Percentiles rank a stretch among this genome's conserved stretches.
Conservation (phyloP, 1,140 invertebrate species). For the Cepaea nemoralis region DNA sequence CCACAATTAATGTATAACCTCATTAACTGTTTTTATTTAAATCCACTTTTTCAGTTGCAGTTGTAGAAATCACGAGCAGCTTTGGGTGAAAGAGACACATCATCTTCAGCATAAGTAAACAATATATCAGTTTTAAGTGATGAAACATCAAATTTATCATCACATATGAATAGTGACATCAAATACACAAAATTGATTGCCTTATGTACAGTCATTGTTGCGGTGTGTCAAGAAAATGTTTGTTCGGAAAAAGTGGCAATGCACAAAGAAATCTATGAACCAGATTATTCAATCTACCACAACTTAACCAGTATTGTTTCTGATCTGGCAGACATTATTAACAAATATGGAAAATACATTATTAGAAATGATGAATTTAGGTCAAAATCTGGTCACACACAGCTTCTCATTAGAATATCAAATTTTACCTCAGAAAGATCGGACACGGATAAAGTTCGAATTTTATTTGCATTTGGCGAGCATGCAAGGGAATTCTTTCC, state of each 20-base stretch:
- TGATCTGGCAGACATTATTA: constrained; percentile 48
- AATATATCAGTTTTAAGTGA: too few species aligned
- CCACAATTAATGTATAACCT: too few species aligned
- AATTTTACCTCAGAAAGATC: constrained; percentile 53
- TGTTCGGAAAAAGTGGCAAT: constrained; percentile 56
- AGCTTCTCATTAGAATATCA: constrained; percentile 59
- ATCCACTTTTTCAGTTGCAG: too few species aligned
- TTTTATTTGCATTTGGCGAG: constrained; percentile 68
- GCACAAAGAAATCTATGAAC: constrained; percentile 61
- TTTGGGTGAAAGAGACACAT: too few species aligned
- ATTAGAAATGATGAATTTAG: constrained; percentile 47
- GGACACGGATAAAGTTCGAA: constrained; percentile 49
- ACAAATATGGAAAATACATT: constrained; percentile 55
- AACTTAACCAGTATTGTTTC: constrained; percentile 54
- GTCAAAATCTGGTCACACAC: constrained; percentile 54
- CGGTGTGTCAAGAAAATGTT: not conserved
- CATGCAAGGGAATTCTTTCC: constrained; percentile 70
- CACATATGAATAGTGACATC: not conserved
- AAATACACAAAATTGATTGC: not conserved
- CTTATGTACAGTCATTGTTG: not conserved
- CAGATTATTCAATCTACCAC: constrained; percentile 66
- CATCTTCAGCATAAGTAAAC: too few species aligned
- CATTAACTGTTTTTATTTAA: too few species aligned
- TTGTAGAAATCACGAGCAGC: too few species aligned
- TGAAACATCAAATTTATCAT: not conserved